These are phyloP conservation scores for Heteropelma amictum DNA, from an alignment of 2,888 invertebrate species.

Conservation along the genomic window DNA sequence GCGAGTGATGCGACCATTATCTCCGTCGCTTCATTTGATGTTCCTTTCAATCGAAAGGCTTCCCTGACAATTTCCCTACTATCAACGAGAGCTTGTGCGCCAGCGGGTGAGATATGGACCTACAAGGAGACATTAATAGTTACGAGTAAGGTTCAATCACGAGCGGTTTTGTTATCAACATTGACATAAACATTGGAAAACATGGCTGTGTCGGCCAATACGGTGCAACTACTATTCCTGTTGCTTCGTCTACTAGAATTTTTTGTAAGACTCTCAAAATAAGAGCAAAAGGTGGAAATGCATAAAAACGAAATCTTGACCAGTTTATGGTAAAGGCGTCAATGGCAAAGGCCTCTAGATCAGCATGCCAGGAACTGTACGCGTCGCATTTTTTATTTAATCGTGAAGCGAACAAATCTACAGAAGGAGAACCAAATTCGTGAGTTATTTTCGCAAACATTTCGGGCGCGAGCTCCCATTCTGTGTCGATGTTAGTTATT, in stretches of 20 bases:
- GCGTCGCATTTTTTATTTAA: constrained; percentile 62
- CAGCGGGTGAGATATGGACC: constrained; percentile 55
- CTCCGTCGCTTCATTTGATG: constrained; percentile 43
- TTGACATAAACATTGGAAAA: too few relatives aligned
- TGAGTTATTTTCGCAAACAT: too few relatives aligned
- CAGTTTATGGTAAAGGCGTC: constrained; percentile 65
- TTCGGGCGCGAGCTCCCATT: too few relatives aligned
- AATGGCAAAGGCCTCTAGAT: constrained; percentile 57
- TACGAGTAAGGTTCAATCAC: constrained; percentile 5
- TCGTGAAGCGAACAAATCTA: constrained; percentile 63
- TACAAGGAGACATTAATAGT: constrained; percentile 19
- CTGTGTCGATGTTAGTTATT: too few relatives aligned
- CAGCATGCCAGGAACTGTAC: constrained; percentile 62
- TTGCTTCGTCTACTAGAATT: constrained; percentile 14
- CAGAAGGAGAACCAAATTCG: too few relatives aligned
- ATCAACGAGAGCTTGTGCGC: constrained; percentile 61
- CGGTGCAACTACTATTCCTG: too few relatives aligned
- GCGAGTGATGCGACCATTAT: constrained; percentile 58
- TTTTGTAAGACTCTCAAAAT: constrained; percentile 14
- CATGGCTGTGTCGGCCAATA: too few relatives aligned
- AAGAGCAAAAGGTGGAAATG: constrained; percentile 34
- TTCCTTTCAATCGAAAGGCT: constrained; percentile 47
- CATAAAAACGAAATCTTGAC: constrained; percentile 16
- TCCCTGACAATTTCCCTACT: constrained; percentile 61
- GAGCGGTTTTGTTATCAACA: neutral